phyloP scores from a whole-genome alignment of 2,797 vertebrate genomes.

The Parotocinclus haroldoi region DNA sequence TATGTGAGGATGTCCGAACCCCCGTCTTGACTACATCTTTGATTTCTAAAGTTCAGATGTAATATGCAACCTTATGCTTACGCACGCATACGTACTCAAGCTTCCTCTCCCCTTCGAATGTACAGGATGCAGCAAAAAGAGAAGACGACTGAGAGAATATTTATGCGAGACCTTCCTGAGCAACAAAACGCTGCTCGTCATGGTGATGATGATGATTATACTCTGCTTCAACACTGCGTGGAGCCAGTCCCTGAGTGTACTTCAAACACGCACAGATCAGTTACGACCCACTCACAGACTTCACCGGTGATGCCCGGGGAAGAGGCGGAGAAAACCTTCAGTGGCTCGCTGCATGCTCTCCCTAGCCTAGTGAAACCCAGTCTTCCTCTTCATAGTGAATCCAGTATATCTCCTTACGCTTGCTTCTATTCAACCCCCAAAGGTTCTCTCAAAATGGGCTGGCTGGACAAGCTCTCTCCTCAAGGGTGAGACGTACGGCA shows the following conservation, averaged over 20 bases:
- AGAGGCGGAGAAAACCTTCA: constrained; percentile 52
- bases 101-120: not conserved
- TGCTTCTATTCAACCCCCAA: constrained; percentile 83
- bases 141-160: not conserved
- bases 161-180: not conserved
- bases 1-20: not conserved
- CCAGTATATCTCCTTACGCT: constrained; percentile 86
- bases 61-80: too few relatives aligned
- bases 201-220: constrained; percentile 51
- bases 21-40: constrained; percentile 1
- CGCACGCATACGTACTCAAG: not conserved
- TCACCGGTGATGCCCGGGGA: constrained; percentile 5
- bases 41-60: too few relatives aligned
- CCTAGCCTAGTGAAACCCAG: constrained; percentile 30
- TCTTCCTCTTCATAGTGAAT: constrained; percentile 43
- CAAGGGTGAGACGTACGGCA: constrained; percentile 76
- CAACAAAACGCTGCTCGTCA: not conserved
- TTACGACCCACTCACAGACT: constrained; percentile 3
- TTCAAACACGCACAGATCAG: constrained; percentile 3
- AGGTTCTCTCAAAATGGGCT: constrained; percentile 77
- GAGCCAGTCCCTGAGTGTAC: constrained; percentile 18
- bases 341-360: constrained; percentile 34
- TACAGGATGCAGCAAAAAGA: constrained; percentile 34
- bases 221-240: constrained; percentile 57
- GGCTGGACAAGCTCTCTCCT: constrained; percentile 96